Conservation (phyloP, 2,797 vertebrate species). For the Enteromius treurensis region DNA sequence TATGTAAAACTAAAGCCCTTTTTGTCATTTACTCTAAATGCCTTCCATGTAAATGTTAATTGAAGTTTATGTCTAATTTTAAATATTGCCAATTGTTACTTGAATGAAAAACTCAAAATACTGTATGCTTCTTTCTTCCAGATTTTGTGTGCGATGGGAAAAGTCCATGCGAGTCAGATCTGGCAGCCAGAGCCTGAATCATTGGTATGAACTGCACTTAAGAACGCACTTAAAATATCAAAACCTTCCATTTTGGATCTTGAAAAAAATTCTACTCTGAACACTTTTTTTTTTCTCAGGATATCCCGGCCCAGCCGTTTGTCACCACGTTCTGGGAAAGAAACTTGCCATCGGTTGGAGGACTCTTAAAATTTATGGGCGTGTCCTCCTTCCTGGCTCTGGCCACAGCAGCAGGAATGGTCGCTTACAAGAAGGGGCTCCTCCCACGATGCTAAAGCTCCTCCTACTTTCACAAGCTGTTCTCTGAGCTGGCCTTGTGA, state of each 20-base stretch:
- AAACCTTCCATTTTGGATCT: neutral
- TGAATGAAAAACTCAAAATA: neutral
- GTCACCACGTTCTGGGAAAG: slow-evolving; percentile 90
- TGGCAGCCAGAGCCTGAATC: slow-evolving; percentile 88
- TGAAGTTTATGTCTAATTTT: neutral
- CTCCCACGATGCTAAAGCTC: slow-evolving; percentile 66
- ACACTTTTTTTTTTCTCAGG: slow-evolving; percentile 71
- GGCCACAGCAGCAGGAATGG: slow-evolving; percentile 73
- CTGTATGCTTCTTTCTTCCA: slow-evolving; percentile 66
- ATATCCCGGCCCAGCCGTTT: slow-evolving; percentile 85
- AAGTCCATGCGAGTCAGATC: slow-evolving; percentile 86
- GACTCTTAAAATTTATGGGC: slow-evolving; percentile 84
- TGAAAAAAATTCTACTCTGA: neutral
- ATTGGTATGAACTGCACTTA: slow-evolving; percentile 71
- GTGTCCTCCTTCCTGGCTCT: slow-evolving; percentile 80
- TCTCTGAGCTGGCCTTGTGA: slow-evolving; percentile 44
- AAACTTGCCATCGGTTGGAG: slow-evolving; percentile 88
- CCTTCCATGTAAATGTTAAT: neutral
- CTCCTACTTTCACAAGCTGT: neutral
- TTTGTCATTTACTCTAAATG: neutral
- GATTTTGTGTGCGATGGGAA: slow-evolving; percentile 86
- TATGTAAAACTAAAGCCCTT: neutral
- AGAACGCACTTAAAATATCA: neutral
- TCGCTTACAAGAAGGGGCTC: slow-evolving; percentile 86
- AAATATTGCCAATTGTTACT: neutral